Percentiles rank a stretch among this genome's conserved stretches.
These are phyloP conservation scores for Aromia moschata DNA, from an alignment of 2,888 invertebrate genomes.

Conservation along the genomic window DNA sequence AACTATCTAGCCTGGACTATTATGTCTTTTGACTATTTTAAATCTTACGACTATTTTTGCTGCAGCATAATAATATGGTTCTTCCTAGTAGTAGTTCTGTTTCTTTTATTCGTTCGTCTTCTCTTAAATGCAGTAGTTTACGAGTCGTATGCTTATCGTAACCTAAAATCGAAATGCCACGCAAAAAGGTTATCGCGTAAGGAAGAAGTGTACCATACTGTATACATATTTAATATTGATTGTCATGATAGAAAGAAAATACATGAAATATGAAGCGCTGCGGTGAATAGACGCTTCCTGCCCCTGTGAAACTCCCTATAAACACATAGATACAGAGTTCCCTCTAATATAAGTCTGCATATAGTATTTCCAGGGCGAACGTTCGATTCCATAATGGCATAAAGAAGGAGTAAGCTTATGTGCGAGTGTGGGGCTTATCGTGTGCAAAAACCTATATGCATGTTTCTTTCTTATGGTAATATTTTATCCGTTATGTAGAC, in stretches of 20 bases:
- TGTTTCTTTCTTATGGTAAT: constrained; percentile 51
- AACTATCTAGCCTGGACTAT: too few species aligned
- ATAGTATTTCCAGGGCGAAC: constrained; percentile 5
- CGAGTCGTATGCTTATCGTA: background rate
- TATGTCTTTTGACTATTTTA: too few species aligned
- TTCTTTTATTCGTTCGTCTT: too few species aligned
- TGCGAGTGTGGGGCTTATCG: constrained; percentile 32
- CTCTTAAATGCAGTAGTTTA: background rate
- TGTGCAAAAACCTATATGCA: constrained; percentile 47
- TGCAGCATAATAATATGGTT: too few species aligned
- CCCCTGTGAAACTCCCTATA: background rate
- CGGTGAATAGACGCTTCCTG: constrained; percentile 1
- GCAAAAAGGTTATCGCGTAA: background rate
- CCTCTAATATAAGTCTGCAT: constrained; percentile 1
- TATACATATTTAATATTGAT: background rate
- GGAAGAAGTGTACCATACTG: background rate
- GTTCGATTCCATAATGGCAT: constrained; percentile 19
- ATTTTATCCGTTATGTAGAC: constrained; percentile 47
- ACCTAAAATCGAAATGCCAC: background rate
- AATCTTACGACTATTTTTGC: too few species aligned
- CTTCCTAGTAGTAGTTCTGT: too few species aligned
- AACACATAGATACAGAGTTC: constrained; percentile 1
- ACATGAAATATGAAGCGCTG: background rate
- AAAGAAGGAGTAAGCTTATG: constrained; percentile 26
- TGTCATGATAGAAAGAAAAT: background rate